These are phyloP conservation scores for Ommatoiulus sabulosus DNA, from an alignment of 2,888 invertebrate genomes.

Conservation along the genomic window DNA sequence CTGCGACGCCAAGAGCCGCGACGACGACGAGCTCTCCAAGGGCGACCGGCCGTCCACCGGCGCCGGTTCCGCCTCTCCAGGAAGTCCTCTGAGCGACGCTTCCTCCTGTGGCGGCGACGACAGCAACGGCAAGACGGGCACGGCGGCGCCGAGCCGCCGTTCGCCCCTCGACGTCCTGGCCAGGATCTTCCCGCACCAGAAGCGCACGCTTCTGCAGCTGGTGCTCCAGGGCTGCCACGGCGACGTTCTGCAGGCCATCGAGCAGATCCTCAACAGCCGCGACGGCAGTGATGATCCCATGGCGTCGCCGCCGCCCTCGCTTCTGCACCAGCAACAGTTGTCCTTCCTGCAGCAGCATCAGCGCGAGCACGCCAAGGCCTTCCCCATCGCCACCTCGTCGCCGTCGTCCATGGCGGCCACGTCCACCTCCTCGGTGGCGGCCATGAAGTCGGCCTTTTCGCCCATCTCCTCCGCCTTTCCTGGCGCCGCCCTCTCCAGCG, in stretches of 20 bases:
- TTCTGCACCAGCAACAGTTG: conserved; percentile 53
- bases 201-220: conserved; percentile 86
- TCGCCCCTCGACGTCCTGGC: conserved; percentile 85
- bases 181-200: conserved; percentile 88
- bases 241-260: conserved; percentile 93
- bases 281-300: neutral
- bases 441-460: conserved; percentile 74
- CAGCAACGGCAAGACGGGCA: neutral
- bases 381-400: conserved; percentile 66
- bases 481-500: conserved; percentile 45
- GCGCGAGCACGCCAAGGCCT: conserved; percentile 7
- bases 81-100: conserved; percentile 48
- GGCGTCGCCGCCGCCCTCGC: neutral
- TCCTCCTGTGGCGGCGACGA: conserved; percentile 3
- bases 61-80: conserved; percentile 48
- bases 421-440: conserved; percentile 68
- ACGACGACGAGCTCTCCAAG: neutral
- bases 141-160: neutral
- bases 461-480: conserved; percentile 55
- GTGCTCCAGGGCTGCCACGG: conserved; percentile 86
- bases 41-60: conserved; percentile 32
- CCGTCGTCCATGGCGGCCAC: conserved; percentile 72
- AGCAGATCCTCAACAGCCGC: conserved; percentile 74
- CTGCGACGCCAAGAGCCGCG: conserved; percentile 45
- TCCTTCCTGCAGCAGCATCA: neutral